Percentiles rank a stretch among this genome's conserved stretches.
These are phyloP conservation scores for Symphodus melops DNA, from an alignment of 2,113 vertebrate genomes.

Conservation along the genomic window DNA sequence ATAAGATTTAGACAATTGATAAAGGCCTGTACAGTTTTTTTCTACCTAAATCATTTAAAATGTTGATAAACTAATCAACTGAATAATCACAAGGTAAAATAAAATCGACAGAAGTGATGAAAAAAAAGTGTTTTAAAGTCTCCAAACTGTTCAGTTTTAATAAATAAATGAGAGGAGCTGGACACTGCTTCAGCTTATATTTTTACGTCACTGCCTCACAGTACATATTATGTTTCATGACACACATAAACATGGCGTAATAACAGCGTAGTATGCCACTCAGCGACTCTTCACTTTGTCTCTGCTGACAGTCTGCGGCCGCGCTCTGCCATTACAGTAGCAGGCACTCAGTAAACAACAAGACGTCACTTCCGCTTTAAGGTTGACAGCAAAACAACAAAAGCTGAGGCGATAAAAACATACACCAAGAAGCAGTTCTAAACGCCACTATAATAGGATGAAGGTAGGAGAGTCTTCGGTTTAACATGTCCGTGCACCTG, in stretches of 20 bases:
- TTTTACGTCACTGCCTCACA: background rate
- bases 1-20: no score
- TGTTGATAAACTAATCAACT: no score
- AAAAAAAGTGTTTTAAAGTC: no score
- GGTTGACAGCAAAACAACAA: conserved; percentile 28
- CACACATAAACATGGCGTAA: no score
- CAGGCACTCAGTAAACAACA: conserved; percentile 17
- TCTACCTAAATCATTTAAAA: no score
- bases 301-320: background rate
- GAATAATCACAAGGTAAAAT: no score
- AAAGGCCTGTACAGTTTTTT: no score
- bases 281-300: background rate
- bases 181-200: background rate
- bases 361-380: conserved; percentile 30
- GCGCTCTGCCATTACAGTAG: background rate
- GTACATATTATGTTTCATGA: background rate
- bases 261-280: background rate
- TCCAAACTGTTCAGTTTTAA: background rate
- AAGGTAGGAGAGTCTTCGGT: background rate
- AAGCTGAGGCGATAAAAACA: background rate
- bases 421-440: background rate
- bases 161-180: background rate
- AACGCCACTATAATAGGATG: background rate
- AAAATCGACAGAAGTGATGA: no score
- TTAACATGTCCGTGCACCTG: background rate